A percentile compares a stretch with the other conserved stretches of the same genome.
phyloP scores from a whole-genome alignment of 2,797 vertebrate genomes.

The Selene dorsalis region DNA sequence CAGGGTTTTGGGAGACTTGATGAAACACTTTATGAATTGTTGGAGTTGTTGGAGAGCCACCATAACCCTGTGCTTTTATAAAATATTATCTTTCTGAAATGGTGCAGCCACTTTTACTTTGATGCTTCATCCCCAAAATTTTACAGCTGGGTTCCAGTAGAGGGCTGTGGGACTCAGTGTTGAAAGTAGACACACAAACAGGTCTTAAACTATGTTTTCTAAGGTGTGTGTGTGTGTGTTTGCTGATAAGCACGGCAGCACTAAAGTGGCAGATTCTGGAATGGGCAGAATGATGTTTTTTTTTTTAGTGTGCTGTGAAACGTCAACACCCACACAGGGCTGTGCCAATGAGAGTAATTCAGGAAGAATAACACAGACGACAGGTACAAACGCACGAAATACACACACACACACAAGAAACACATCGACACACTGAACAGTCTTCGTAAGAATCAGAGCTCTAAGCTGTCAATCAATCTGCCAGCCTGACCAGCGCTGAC shows the following conservation, averaged over 20 bases:
- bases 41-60: neutral
- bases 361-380: neutral
- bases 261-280: conserved; percentile 26
- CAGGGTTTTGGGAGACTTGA: neutral
- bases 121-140: neutral
- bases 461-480: conserved; percentile 61
- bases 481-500: neutral
- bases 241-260: conserved; percentile 27
- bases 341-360: neutral
- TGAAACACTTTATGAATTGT: neutral
- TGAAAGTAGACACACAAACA: conserved; percentile 11
- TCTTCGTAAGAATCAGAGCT: conserved; percentile 23
- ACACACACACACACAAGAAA: neutral
- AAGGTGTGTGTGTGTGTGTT: conserved; percentile 26
- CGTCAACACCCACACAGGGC: conserved; percentile 19
- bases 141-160: neutral
- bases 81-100: neutral
- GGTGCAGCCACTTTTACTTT: neutral
- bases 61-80: neutral
- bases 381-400: neutral
- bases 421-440: conserved; percentile 38
- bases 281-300: conserved; percentile 31
- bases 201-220: conserved; percentile 16
- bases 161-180: conserved; percentile 6
- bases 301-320: neutral